Evolutionary conservation across 2,888 invertebrate species (phyloP).

Genomic region (Melitaea athalia): DNA sequence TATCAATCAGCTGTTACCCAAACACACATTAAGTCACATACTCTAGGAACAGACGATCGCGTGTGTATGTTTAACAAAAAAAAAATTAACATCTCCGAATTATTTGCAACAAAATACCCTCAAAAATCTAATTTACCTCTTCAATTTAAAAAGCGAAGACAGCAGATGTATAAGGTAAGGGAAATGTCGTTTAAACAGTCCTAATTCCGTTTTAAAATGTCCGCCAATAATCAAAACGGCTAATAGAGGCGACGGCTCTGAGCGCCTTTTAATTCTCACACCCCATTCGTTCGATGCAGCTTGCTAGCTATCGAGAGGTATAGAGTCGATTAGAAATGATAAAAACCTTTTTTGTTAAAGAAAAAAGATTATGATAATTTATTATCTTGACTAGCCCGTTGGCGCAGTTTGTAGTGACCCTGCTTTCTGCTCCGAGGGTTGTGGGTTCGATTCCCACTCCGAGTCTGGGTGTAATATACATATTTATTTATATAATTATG

Average conservation of each 20-base stretch:
- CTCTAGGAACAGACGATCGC: no score
- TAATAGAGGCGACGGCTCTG: slow-evolving; percentile 62
- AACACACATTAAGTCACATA: no score
- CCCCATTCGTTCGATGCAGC: slow-evolving; percentile 65
- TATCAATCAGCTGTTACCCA: no score
- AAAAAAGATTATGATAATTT: background rate
- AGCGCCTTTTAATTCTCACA: slow-evolving; percentile 80
- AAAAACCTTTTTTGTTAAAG: background rate
- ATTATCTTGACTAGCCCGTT: no score
- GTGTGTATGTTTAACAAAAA: no score
- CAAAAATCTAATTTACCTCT: background rate
- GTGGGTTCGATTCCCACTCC: no score
- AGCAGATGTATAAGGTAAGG: slow-evolving; percentile 18
- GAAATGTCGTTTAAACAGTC: slow-evolving; percentile 41
- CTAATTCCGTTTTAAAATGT: slow-evolving; percentile 57
- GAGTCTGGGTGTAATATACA: no score
- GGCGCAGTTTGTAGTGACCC: no score
- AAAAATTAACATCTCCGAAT: no score
- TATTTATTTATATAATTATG: no score
- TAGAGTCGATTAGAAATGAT: slow-evolving; percentile 19
- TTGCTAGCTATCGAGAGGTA: slow-evolving; percentile 13
- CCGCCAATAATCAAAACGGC: slow-evolving; percentile 52
- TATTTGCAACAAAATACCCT: background rate
- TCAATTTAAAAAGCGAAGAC: background rate
- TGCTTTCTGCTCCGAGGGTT: no score